Evolutionary conservation across 2,888 invertebrate genomes (phyloP), one percentile per base, ranked within the genome.

Genomic region (Pseudococcus viburni): DNA sequence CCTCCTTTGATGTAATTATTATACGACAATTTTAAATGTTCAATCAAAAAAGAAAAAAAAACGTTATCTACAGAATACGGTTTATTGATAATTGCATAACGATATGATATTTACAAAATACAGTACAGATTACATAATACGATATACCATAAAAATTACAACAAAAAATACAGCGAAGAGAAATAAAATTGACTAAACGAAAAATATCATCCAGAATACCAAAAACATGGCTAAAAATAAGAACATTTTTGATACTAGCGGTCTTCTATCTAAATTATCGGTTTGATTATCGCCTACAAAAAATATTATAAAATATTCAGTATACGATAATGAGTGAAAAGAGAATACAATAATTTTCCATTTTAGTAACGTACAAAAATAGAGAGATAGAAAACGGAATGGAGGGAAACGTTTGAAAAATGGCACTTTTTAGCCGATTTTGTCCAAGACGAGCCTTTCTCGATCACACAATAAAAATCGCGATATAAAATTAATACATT

Each of bases 151-250:
- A 42, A 12, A 42, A 9, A 6, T 42, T 17, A 77, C 6, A 42
- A 80, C 39, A 42, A 80, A 80, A 80, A 80, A 1, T n/a, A n/a
- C 26, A 73, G 26, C 77, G 39, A 42, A 80, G n/a, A 77, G 9
- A 42, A 42, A n/a, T 42, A 42, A 80, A 80, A 4, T 39, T 42
- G 42, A 80, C 19, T 80, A 80, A 26, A 77, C 77, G 39, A 77
- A 39, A 42, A 86, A 87, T 46, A 87, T 87, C 87, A 87, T 87
- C 87, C 87, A 87, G 19, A 87, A 77, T 33, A 87, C 87, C 87
- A 87, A 46, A 48, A 77, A 48, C 39, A 87, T 46, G 77, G 87
- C 87, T 46, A 87, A 42, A 33, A 87, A 87, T 87, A 87, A 77
- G 80, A 87, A 87, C 39, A 87, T 77, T 87, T 87, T 87, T 48